Percentiles rank a stretch among this genome's conserved stretches.
Evolutionary conservation across 2,113 vertebrate genomes (phyloP).

Genomic region (Prionailurus viverrinus): DNA sequence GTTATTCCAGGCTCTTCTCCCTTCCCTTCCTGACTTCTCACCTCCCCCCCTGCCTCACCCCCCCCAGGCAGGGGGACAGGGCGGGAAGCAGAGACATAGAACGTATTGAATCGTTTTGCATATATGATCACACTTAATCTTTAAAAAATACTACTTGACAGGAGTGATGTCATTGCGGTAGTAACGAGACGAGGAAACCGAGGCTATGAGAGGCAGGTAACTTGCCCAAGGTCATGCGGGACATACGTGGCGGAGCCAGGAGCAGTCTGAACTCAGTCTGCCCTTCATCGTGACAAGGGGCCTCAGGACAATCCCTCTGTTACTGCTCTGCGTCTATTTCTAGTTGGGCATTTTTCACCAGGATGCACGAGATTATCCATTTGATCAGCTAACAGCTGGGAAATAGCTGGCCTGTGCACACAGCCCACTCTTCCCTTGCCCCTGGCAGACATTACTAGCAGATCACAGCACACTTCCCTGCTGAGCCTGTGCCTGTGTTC

Average conservation of each 20-base stretch:
- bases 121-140: not conserved
- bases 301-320: not conserved
- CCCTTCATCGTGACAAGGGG: not conserved
- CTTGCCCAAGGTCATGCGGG: not conserved
- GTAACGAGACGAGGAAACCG: not conserved
- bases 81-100: not conserved
- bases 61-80: not conserved
- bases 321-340: not conserved
- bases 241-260: not conserved
- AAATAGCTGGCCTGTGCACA: no score
- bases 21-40: not conserved
- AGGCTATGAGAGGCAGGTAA: not conserved
- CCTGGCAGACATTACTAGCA: conserved; percentile 55
- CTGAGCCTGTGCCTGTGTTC: not conserved
- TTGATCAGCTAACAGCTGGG: not conserved
- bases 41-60: no score
- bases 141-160: not conserved
- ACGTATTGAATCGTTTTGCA: not conserved
- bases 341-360: not conserved
- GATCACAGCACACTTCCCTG: not conserved
- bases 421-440: not conserved
- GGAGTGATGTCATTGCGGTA: not conserved
- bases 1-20: not conserved
- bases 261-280: not conserved
- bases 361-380: not conserved